Base-by-base conservation (phyloP, 1,140 invertebrate species). In the Phortica variegata region DNA sequence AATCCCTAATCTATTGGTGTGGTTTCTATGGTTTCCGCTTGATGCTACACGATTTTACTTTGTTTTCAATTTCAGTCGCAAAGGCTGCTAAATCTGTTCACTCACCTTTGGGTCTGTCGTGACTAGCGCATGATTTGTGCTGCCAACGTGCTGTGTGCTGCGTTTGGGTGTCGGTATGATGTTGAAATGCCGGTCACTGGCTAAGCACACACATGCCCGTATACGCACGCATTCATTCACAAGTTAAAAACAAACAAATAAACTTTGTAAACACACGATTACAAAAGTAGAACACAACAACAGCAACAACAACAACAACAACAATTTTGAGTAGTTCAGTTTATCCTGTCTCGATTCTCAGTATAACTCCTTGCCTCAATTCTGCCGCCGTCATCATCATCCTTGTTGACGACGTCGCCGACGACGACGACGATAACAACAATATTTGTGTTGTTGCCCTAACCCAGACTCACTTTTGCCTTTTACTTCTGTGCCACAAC, bases 241-340 rank as follows among this genome's bases (percentile, higher is more conserved):
- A 49, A 49, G 47, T 34, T 49, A 36, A 36, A 46, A 52, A 52
- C 49, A 55, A 52, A 43, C 49, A 56, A 58, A 55, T 56, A 52
- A 52, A 52, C 32, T 49, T 55, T 38, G 29, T 41, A 45, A 56
- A 49, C 47, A 59, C 37, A 21, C 40, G 44, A 52, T 55, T 47
- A 43, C 39, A 47, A 45, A 43, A 51, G 23, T 33, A 18, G 23
- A 44, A 18, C 21, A n/a, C n/a, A n/a, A n/a, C n/a, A n/a, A n/a
- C n/a, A n/a, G n/a, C n/a, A n/a, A n/a, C 5, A 26, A 26, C 23
- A 10, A 26, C 5, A 5, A 26, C 5, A 26, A 26, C 23, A 26
- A 6, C 23, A 26, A 26, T 10, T 26, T 26, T 6, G 10, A 5
- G 5, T 26, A 26, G 23, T 10, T 26, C 23, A 26, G 10, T 10